phyloP scores from a whole-genome alignment of 2,113 vertebrate species.

The Megalops atlanticus region DNA sequence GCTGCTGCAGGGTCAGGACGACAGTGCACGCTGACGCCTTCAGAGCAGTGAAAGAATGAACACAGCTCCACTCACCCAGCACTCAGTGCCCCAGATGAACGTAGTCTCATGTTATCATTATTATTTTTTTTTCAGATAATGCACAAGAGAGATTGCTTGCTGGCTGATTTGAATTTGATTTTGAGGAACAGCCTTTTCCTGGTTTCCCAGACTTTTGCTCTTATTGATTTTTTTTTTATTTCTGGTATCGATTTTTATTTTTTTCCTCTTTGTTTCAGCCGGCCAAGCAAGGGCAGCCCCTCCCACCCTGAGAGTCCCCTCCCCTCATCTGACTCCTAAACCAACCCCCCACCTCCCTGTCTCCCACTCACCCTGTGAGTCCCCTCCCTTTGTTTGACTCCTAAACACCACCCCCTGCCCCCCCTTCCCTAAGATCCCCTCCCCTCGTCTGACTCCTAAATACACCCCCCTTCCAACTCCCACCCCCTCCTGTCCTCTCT shows the following conservation, averaged over 20 bases:
- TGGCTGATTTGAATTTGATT: background rate
- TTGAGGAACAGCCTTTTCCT: background rate
- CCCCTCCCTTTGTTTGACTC: background rate
- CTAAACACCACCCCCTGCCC: background rate
- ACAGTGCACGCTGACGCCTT: too few relatives aligned
- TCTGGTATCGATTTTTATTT: slow-evolving; percentile 25
- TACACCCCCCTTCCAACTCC: background rate
- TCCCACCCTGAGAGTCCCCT: slow-evolving; percentile 83
- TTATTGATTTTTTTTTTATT: slow-evolving; percentile 50
- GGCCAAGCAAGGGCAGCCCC: slow-evolving; percentile 82
- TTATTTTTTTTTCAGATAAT: background rate
- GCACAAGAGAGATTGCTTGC: background rate
- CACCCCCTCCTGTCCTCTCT: background rate
- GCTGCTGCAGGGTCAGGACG: too few relatives aligned
- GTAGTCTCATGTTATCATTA: background rate
- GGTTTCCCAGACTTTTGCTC: background rate
- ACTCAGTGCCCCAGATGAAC: background rate
- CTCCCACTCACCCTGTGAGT: too few relatives aligned
- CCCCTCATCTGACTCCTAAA: slow-evolving; percentile 81
- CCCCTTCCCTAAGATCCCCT: background rate
- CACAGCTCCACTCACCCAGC: too few relatives aligned
- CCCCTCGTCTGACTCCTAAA: background rate
- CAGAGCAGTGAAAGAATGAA: too few relatives aligned
- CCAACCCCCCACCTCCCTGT: slow-evolving; percentile 49
- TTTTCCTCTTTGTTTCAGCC: slow-evolving; percentile 65